A percentile compares a stretch with the other conserved stretches of the same genome.
Evolutionary conservation across 2,797 vertebrate species (phyloP).

Genomic region (Peromyscus aztecus): DNA sequence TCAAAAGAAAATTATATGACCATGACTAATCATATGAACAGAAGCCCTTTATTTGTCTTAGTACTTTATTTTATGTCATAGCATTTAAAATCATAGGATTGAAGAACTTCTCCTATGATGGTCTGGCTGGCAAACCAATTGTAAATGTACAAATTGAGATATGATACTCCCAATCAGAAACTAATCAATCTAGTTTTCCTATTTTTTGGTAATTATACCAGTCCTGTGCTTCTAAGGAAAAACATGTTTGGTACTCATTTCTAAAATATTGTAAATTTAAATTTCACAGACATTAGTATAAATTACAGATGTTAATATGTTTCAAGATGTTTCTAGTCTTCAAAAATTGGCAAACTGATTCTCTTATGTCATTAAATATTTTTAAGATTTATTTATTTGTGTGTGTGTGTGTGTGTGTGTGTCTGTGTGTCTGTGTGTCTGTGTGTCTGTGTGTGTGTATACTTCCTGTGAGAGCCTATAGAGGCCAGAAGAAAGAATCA

Average conservation of each 20-base stretch:
- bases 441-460: neutral
- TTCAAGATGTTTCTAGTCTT: neutral
- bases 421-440: neutral
- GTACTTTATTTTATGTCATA: neutral
- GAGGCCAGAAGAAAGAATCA: neutral
- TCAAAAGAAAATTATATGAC: constrained; percentile 43
- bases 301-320: neutral
- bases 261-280: constrained; percentile 31
- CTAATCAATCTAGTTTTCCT: constrained; percentile 7
- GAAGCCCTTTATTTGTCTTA: neutral
- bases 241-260: neutral
- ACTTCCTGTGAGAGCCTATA: neutral
- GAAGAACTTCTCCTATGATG: neutral
- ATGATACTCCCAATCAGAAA: neutral
- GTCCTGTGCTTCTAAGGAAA: neutral
- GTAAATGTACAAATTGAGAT: neutral
- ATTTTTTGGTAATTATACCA: neutral
- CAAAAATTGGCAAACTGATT: constrained; percentile 31
- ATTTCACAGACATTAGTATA: constrained; percentile 4
- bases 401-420: neutral
- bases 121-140: neutral
- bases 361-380: neutral
- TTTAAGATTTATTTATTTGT: neutral
- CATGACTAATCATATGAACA: neutral
- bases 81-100: constrained; percentile 3